A percentile compares a stretch with the other conserved stretches of the same genome.
phyloP scores from a whole-genome alignment of 2,888 invertebrate species.

The Chloroclystis v-ata region DNA sequence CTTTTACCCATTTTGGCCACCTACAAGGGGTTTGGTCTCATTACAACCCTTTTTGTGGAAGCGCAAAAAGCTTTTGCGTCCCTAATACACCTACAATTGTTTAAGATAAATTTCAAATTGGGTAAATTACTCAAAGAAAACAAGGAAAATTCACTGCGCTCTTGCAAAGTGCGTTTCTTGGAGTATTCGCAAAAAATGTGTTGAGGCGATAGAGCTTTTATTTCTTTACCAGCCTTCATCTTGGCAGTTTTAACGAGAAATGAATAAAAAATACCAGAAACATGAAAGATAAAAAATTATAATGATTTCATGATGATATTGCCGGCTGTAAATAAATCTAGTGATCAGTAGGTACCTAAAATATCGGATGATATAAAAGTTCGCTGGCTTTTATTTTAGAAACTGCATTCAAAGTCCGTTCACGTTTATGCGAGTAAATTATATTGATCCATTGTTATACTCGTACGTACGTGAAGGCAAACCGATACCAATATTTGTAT shows the following conservation, averaged over 20 bases:
- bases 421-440: slow-evolving; percentile 23
- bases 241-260: no score
- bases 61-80: slow-evolving; percentile 4
- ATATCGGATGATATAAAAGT: no score
- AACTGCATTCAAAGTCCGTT: slow-evolving; percentile 17
- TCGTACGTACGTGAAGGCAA: slow-evolving; percentile 15
- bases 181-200: no score
- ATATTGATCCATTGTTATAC: slow-evolving; percentile 21
- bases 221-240: no score
- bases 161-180: slow-evolving; percentile 5
- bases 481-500: not conserved
- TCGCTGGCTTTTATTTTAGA: no score
- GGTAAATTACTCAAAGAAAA: slow-evolving; percentile 7
- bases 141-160: slow-evolving; percentile 15
- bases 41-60: slow-evolving; percentile 1
- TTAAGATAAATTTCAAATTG: slow-evolving; percentile 11
- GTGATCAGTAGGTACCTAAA: no score
- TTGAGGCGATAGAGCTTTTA: no score
- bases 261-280: no score
- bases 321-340: no score
- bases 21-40: not conserved
- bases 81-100: slow-evolving; percentile 11
- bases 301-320: no score
- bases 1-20: no score
- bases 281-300: no score